These are phyloP conservation scores for Danio choprae DNA, from an alignment of 2,797 vertebrate genomes.

Conservation along the genomic window DNA sequence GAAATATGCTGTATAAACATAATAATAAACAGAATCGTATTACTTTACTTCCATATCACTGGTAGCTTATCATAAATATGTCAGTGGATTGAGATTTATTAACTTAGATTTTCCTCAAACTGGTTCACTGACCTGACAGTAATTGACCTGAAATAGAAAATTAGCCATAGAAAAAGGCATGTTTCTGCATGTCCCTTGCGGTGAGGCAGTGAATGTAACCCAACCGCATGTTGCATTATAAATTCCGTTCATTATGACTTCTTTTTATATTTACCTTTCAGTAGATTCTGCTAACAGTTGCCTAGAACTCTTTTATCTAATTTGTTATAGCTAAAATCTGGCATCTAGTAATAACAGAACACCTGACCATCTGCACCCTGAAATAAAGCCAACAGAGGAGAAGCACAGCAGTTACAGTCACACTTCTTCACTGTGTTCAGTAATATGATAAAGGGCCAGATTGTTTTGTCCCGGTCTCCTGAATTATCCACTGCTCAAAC, in stretches of 20 bases:
- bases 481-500: background rate
- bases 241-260: background rate
- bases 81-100: too few species aligned
- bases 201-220: background rate
- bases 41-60: too few species aligned
- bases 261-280: background rate
- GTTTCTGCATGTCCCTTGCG: background rate
- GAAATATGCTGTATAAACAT: too few species aligned
- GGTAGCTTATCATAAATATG: too few species aligned
- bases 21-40: too few species aligned
- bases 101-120: background rate
- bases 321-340: background rate
- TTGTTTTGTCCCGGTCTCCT: background rate
- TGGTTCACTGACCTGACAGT: background rate
- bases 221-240: background rate
- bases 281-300: background rate
- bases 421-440: background rate
- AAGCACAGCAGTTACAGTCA: background rate
- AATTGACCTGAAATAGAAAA: background rate
- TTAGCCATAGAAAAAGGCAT: background rate
- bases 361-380: constrained; percentile 12
- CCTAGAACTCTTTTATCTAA: background rate
- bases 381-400: background rate
- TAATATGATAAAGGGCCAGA: constrained; percentile 3
- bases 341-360: background rate